Evolutionary conservation across 2,888 invertebrate species (phyloP).

Genomic region (Teleiodes luculella): DNA sequence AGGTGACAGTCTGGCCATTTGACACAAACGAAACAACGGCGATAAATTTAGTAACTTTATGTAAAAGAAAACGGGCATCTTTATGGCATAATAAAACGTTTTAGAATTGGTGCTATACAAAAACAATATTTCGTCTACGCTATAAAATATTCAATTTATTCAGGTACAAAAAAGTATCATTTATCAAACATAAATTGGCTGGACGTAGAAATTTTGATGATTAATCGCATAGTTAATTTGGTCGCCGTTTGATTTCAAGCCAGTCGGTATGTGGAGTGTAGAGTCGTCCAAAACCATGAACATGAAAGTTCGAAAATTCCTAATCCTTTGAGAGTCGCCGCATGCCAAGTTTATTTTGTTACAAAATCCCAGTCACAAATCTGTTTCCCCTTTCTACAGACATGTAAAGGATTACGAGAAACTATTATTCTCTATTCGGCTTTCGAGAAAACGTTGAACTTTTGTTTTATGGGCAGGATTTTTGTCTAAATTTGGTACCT

Average conservation of each 20-base stretch:
- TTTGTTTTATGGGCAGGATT: conserved; percentile 36
- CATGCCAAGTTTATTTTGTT: conserved; percentile 42
- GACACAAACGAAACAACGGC: conserved; percentile 57
- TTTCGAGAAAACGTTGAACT: conserved; percentile 41
- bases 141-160: conserved; percentile 45
- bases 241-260: conserved; percentile 6
- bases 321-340: conserved; percentile 34
- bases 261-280: not conserved
- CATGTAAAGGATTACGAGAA: conserved; percentile 58
- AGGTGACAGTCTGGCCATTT: conserved; percentile 37
- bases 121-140: conserved; percentile 51
- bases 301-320: conserved; percentile 26
- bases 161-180: conserved; percentile 15
- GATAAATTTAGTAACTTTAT: conserved; percentile 61
- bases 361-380: conserved; percentile 52
- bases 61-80: conserved; percentile 55
- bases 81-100: conserved; percentile 56
- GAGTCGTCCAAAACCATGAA: conserved; percentile 1
- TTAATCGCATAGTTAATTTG: conserved; percentile 13
- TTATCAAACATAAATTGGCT: conserved; percentile 16
- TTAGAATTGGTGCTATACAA: conserved; percentile 48
- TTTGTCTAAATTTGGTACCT: conserved; percentile 37
- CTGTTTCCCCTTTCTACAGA: conserved; percentile 47
- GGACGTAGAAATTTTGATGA: conserved; percentile 10
- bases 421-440: conserved; percentile 53